A percentile compares a stretch with the other conserved stretches of the same genome.
phyloP scores from a whole-genome alignment of 2,888 invertebrate genomes.

The Hyposoter dolosus region DNA sequence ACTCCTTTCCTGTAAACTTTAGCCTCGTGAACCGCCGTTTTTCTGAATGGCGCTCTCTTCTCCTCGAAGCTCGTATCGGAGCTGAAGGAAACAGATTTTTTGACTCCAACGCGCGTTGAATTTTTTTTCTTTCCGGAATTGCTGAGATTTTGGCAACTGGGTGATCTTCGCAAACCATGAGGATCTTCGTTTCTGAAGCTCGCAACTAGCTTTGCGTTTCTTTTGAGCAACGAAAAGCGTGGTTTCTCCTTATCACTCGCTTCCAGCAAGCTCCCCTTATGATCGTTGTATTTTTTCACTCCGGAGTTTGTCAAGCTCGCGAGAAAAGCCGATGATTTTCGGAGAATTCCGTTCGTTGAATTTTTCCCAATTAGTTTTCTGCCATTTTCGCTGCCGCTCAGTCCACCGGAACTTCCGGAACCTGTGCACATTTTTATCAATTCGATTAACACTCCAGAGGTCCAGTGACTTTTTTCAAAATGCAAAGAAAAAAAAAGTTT shows the following conservation, averaged over 20 bases:
- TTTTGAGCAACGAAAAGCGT: constrained; percentile 52
- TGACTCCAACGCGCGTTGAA: constrained; percentile 69
- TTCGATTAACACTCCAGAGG: neutral
- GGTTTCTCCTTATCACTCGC: constrained; percentile 47
- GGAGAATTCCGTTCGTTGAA: constrained; percentile 72
- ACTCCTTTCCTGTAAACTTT: constrained; percentile 82
- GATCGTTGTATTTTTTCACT: constrained; percentile 51
- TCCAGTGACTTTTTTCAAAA: neutral
- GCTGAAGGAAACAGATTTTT: constrained; percentile 83
- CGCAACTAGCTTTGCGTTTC: constrained; percentile 41
- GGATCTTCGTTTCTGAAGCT: constrained; percentile 47
- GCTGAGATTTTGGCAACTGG: constrained; percentile 73
- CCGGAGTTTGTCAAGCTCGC: constrained; percentile 72
- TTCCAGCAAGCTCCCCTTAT: constrained; percentile 25
- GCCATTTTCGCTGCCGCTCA: constrained; percentile 2
- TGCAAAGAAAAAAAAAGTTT: neutral
- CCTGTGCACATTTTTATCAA: constrained; percentile 33
- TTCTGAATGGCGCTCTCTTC: constrained; percentile 73
- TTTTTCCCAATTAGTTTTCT: constrained; percentile 44
- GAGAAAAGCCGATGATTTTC: constrained; percentile 76
- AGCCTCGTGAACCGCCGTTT: constrained; percentile 81
- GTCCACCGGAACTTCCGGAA: constrained; percentile 50
- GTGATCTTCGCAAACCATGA: constrained; percentile 67
- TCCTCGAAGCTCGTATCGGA: constrained; percentile 81
- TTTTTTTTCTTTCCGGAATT: constrained; percentile 69